Base-by-base conservation (phyloP, 2,113 vertebrate genomes). In the Protomyctophum bolini region DNA sequence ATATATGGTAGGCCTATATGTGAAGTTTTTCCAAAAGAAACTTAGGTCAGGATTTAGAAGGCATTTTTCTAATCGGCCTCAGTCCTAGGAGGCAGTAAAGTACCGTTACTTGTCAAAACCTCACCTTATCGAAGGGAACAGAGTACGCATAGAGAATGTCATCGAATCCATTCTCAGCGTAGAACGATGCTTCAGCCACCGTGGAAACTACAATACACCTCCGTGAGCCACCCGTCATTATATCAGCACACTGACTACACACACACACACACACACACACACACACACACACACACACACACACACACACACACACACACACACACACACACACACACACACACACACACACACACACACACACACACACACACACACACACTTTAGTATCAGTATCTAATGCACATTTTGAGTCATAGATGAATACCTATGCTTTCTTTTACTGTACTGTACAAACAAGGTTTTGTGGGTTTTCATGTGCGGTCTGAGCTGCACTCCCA, bases 401-500 rank as follows among this genome's bases (percentile, higher is more conserved):
- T 41, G 5, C 33, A 6, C 33, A 41, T 41, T 41, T 41, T 4
- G 33, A 41, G 33, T 41, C 33, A 41, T 41, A 41, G 33, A 41
- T 41, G 3, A 41, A 41, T 41, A 41, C 33, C 33, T 41, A 41
- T 4, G 6, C 46, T 8, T 55, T 33, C 12, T 63, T 12, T 7
- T 58, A 14, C n/a, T n/a, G n/a, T 8, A 49, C 11, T 5, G 15
- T 0, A 60, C 91, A 81, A 88, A 96, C 95, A 95, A 71, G 0
- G 94, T 95, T 85, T 95, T 96, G 84, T 96, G 95, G 0, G 95
- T 96, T 66, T 96, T 96, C 93, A 95, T 94, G 79, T 95, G 95
- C 0, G 95, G 95, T 2, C 95, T 83, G 10, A 96, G 92, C 66
- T 90, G 89, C 59, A 95, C 87, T 6, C 94, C 94, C 7, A 95